A percentile compares a stretch with the other conserved stretches of the same genome.
These are phyloP conservation scores for Drosophila kanapiae DNA, from an alignment of 1,140 invertebrate genomes.

Conservation along the genomic window DNA sequence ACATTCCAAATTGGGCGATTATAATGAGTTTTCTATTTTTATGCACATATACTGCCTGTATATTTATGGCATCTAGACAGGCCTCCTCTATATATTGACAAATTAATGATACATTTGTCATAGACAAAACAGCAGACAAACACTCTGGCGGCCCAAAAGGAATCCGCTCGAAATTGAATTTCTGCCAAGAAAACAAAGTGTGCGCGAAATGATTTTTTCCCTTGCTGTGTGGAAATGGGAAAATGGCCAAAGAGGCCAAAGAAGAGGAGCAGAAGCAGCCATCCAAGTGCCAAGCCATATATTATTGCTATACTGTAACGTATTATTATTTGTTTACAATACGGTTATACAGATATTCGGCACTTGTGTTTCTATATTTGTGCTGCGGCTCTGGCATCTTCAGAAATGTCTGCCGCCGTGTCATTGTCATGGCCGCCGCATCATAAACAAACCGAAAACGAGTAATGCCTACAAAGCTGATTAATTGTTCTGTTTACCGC, in stretches of 20 bases:
- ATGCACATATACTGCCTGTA: background rate
- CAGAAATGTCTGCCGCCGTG: slow-evolving; percentile 12
- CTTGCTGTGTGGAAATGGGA: background rate
- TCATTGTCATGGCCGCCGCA: slow-evolving; percentile 17
- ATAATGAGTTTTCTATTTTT: slow-evolving; percentile 39
- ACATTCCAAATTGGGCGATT: slow-evolving; percentile 34
- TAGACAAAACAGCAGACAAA: slow-evolving; percentile 32
- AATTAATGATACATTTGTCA: slow-evolving; percentile 54
- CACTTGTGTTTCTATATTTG: slow-evolving; percentile 48
- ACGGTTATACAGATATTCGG: slow-evolving; percentile 21
- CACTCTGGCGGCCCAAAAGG: slow-evolving; percentile 19
- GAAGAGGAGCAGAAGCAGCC: slow-evolving; percentile 26
- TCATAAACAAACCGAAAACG: slow-evolving; percentile 42
- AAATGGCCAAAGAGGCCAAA: slow-evolving; percentile 15
- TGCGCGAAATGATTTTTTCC: slow-evolving; percentile 46
- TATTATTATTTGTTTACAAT: slow-evolving; percentile 45
- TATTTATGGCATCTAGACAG: slow-evolving; percentile 35
- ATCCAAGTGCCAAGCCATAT: slow-evolving; percentile 36
- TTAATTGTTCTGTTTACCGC: slow-evolving; percentile 71
- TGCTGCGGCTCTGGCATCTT: slow-evolving; percentile 30
- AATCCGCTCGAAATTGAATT: slow-evolving; percentile 43
- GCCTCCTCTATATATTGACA: slow-evolving; percentile 43
- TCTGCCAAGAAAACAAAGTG: slow-evolving; percentile 58
- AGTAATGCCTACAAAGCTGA: slow-evolving; percentile 50
- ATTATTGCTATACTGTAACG: slow-evolving; percentile 44